Base-by-base conservation (phyloP, 2,888 invertebrate genomes). In the Ptilodon capucinus region DNA sequence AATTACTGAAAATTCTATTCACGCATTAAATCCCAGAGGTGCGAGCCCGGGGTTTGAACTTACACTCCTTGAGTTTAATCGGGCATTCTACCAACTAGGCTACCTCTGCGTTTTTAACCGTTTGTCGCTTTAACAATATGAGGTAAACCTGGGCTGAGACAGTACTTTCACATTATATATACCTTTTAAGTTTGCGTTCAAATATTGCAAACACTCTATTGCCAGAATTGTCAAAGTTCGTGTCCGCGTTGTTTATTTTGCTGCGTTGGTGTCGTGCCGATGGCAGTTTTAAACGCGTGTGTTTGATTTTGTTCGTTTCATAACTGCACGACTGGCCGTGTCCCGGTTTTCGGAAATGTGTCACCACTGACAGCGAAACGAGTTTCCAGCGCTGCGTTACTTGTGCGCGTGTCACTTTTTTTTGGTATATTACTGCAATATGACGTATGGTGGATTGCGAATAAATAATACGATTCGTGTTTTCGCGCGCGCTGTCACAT, bases 371-470 rank as follows among this genome's bases (percentile, higher is more conserved):
- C 63, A 63, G 54, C 55, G 44, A 57, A 71, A 65, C 68, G 64
- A 61, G 68, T 64, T 71, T 60, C 60, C 63, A 64, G 64, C 68
- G 58, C 54, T 64, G 53, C 54, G 57, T 63, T 63, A n/a, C 64
- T 69, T 69, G 68, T 67, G 64, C 64, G 61, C 49, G 54, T 68
- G 66, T 60, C 67, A 67, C 57, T 67, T 75, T 69, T 74, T 68
- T 55, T 68, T n/a, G n/a, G 55, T 65, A 64, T 67, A n/a, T n/a
- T n/a, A n/a, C 67, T 67, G 66, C 62, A 61, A 60, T 65, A 71
- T 80, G 76, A 76, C 71, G 72, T 74, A 75, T 74, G 68, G 71
- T 56, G 67, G 69, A 77, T 75, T 72, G 78, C 74, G 71, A 74
- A 79, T 79, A 79, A 80, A 81, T 82, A 76, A 76, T 77, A 72